Percentiles rank a stretch among this genome's conserved stretches.
These are phyloP conservation scores for Argyrosomus japonicus DNA, from an alignment of 2,113 vertebrate species.

Conservation along the genomic window DNA sequence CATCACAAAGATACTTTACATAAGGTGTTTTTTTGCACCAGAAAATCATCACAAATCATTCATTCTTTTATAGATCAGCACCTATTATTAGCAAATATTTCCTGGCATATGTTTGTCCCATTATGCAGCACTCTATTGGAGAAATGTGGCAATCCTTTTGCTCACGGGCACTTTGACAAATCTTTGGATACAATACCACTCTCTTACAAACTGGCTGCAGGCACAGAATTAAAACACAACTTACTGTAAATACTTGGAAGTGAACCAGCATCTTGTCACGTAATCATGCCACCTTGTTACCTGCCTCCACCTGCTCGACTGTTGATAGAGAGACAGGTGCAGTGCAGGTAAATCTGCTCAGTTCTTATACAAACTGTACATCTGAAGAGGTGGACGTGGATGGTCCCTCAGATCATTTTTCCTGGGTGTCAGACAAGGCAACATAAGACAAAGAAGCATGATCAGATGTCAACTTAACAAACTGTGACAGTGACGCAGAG, in stretches of 20 bases:
- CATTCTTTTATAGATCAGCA: background rate
- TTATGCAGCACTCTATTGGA: no score
- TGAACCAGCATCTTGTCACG: background rate
- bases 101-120: no score
- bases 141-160: background rate
- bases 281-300: background rate
- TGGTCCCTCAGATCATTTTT: no score
- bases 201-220: background rate
- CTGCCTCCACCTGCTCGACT: no score
- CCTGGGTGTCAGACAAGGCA: no score
- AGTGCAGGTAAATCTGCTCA: background rate
- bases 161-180: background rate
- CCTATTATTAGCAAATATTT: background rate
- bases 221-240: background rate
- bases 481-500: background rate
- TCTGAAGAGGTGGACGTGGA: no score
- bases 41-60: background rate
- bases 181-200: background rate
- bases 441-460: no score
- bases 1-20: background rate
- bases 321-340: background rate
- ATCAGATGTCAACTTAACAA: constrained; percentile 1
- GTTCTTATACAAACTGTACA: background rate
- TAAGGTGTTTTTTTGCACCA: background rate
- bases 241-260: no score